Evolutionary conservation across 2,113 vertebrate genomes (phyloP), one percentile per base, ranked within the genome.

Genomic region (Zootoca vivipara): DNA sequence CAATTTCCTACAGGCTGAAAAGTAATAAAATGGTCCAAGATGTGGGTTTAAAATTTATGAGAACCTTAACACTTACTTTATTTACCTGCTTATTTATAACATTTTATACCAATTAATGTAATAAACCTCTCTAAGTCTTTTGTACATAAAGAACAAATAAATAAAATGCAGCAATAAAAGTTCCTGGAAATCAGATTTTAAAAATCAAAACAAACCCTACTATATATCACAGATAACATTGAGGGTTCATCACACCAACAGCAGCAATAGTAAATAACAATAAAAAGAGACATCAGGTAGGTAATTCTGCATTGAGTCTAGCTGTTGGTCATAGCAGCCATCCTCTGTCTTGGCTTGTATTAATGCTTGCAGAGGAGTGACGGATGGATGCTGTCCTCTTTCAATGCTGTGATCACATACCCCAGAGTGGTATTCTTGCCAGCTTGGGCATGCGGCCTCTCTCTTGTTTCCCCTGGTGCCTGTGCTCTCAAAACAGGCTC

Each of bases 401-500:
- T 15, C 24, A 5, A 74, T 10, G 12, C 12, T 20, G 28, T 40
- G 69, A 52, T 30, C 24, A 28, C 18, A 1, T 6, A 73, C 67
- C 78, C 74, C 28, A 13, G 52, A 46, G 40, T 24, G 40, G 69
- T 1, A 10, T 38, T 56, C 22, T 40, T 77, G 16, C n/a, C 4
- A 0, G 75, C 10, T 70, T 30, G 42, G 40, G 42, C 62, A 77
- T 6, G 10, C 40, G n/a, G 58, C 62, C 26, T 46, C 42, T 20
- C 52, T 26, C 74, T 70, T 65, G 6, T 69, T 40, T 26, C 16
- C 0, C 0, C 33, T 0, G 8, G 40, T 77, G 0, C 70, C 15
- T 87, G 85, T 0, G 0, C 78, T 87, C 86, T 86, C 90, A 70
- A 93, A 93, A 92, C 52, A 93, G 95, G 93, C 96, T 96, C 95